A percentile compares a stretch with the other conserved stretches of the same genome.
Conservation (phyloP, 2,113 vertebrate genomes). For the Alethe diademata region DNA sequence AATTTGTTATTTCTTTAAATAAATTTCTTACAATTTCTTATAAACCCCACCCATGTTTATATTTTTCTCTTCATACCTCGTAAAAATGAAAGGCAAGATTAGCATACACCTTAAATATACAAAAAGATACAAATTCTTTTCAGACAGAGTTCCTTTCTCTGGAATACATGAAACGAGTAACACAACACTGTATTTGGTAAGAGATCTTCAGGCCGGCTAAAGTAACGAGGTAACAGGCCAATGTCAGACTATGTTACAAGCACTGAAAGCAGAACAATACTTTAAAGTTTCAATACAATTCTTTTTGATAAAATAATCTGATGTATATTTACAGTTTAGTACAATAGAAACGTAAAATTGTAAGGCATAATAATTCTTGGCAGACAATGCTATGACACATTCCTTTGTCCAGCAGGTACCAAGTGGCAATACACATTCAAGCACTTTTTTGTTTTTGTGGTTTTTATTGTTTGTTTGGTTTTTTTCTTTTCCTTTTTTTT, state of each 20-base stretch:
- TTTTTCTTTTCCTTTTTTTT: neutral
- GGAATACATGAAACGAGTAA: constrained; percentile 72
- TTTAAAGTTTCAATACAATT: constrained; percentile 64
- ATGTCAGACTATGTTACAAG: constrained; percentile 75
- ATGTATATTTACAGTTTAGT: constrained; percentile 79
- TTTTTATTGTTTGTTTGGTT: too few species aligned
- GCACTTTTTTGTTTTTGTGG: constrained; percentile 48
- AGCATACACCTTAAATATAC: constrained; percentile 67
- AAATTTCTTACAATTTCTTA: constrained; percentile 47
- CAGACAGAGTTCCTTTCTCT: constrained; percentile 72
- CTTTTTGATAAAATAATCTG: constrained; percentile 74
- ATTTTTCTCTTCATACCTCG: constrained; percentile 34
- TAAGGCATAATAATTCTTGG: constrained; percentile 81
- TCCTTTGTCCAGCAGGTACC: constrained; percentile 73
- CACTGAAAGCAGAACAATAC: constrained; percentile 73
- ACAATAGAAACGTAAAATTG: constrained; percentile 74
- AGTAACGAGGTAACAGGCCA: constrained; percentile 66
- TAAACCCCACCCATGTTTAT: constrained; percentile 54
- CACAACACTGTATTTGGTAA: constrained; percentile 72
- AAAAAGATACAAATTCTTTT: constrained; percentile 77
- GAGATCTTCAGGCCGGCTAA: constrained; percentile 70
- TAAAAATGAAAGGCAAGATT: constrained; percentile 72
- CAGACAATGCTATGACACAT: constrained; percentile 76
- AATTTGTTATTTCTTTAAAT: constrained; percentile 52
- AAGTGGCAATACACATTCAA: constrained; percentile 70